Percentiles rank a stretch among this genome's conserved stretches.
phyloP scores from a whole-genome alignment of 2,113 vertebrate genomes.

The Lathamus discolor region DNA sequence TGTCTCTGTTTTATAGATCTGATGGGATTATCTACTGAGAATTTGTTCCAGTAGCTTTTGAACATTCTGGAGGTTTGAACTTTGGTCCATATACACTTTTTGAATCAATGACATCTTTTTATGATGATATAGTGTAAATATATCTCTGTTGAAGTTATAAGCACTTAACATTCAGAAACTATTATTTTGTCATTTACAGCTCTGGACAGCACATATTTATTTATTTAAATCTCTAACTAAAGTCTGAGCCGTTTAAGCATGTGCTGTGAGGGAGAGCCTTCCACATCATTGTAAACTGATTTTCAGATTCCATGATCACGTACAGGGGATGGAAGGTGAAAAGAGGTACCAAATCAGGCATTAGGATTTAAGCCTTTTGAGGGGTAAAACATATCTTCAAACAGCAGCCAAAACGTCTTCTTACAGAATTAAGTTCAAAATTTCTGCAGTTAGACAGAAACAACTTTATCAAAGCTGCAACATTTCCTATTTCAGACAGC shows the following conservation, averaged over 20 bases:
- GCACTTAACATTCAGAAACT: neutral
- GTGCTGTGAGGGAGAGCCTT: neutral
- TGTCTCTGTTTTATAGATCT: neutral
- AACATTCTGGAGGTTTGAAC: neutral
- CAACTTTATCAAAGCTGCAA: neutral
- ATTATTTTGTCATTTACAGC: neutral
- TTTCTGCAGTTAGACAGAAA: neutral
- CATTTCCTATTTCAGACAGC: neutral
- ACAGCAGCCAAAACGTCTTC: neutral
- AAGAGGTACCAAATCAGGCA: neutral
- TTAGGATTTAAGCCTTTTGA: neutral
- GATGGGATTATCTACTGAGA: neutral
- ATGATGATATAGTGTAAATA: neutral
- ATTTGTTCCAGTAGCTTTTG: neutral
- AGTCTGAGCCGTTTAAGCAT: neutral
- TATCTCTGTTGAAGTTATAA: neutral
- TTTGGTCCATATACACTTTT: neutral
- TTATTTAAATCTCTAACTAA: neutral
- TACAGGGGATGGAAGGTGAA: neutral
- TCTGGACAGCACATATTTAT: neutral
- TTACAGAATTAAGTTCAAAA: neutral
- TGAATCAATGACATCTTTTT: neutral
- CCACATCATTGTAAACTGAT: neutral
- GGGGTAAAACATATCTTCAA: neutral
- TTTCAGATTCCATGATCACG: neutral